Evolutionary conservation across 2,113 vertebrate species (phyloP), one percentile per base, ranked within the genome.

Genomic region (Hystrix brachyura): DNA sequence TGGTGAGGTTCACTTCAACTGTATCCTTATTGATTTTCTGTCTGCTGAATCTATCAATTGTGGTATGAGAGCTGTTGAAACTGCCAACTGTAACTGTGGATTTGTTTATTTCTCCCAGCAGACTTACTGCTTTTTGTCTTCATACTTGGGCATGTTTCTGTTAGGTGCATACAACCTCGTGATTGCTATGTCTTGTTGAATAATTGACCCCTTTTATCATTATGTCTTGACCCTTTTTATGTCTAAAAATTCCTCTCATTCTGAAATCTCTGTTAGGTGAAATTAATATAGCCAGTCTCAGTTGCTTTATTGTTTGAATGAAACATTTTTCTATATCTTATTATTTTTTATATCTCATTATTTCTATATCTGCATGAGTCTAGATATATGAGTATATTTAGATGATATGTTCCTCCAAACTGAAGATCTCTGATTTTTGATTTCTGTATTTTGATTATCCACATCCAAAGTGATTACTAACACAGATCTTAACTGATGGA

Each of bases 11-110:
- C 84, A 87, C 72, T 53, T 94, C 59, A 84, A 91, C 72, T 94
- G 48, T 90, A 86, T 90, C 87, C 60, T 94, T 55, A 95, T 93
- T 82, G 94, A 97, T 97, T 97, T 95, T 88, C 80, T 95, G 88
- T 53, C 92, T 95, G 84, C 19, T 72, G 43, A 23, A 57, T 90
- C 80, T 82, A 94, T 97, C 80, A 95, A 79, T 96, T 96, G 72
- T 64, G 34, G 65, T 69, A 87, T 43, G 65, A 90, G 27, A 53
- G 18, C 62, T 78, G 51, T 43, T 92, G 88, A 94, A 92, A 38
- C 46, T 12, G 85, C 43, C 43, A 94, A 57, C 27, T 94, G 19
- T 62, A 86, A 64, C 53, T 55, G 11, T 74, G 34, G n/a, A 46
- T 51, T 80, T 57, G 32, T 91, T 96, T 82, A 80, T 92, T 94